Evolutionary conservation across 2,797 vertebrate species (phyloP), one percentile per base, ranked within the genome.

Genomic region (Neosilurus mollespiculum): DNA sequence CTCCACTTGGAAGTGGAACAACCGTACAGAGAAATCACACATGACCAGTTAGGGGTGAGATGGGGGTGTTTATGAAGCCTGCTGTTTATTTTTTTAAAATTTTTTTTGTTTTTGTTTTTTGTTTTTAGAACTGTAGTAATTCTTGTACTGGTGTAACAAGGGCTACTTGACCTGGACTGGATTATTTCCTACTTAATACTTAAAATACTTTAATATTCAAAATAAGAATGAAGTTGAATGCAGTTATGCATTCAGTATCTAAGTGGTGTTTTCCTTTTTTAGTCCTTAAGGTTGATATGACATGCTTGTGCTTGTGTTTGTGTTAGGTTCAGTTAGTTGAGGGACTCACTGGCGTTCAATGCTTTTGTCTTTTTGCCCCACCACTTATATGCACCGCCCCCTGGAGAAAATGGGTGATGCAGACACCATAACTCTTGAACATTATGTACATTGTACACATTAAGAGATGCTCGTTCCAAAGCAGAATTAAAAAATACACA

Each of bases 401-500:
- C 65, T 80, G 53, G 53, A 80, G 79, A 51, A 56, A 69, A 67
- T 37, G 20, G 2, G 37, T n/a, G 8, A 54, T 56, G 14, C 24
- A 34, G 22, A 54, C 49, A 56, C 24, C 16, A 51, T 26, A 34
- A 51, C n/a, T 64, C n/a, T 26, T n/a, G 24, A 20, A 26, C 22
- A 14, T 11, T 11, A 15, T 24, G 26, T 16, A 15, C 43, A 14
- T 11, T 20, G 9, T 24, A 51, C 9, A 15, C 14, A 79, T 18
- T 24, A 22, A 18, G 43, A 75, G 30, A 49, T 56, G 49, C 34
- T 7, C 18, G 61, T 65, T 70, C 34, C 82, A 78, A 65, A 69
- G 64, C 30, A 83, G 34, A 69, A 37, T 61, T 61, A 78, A 78
- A 54, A 56, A 67, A 78, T 37, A 70, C 69, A 87, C 69, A 87